Conservation (phyloP, 2,888 invertebrate genomes). For the Drosophila mayaguana region DNA sequence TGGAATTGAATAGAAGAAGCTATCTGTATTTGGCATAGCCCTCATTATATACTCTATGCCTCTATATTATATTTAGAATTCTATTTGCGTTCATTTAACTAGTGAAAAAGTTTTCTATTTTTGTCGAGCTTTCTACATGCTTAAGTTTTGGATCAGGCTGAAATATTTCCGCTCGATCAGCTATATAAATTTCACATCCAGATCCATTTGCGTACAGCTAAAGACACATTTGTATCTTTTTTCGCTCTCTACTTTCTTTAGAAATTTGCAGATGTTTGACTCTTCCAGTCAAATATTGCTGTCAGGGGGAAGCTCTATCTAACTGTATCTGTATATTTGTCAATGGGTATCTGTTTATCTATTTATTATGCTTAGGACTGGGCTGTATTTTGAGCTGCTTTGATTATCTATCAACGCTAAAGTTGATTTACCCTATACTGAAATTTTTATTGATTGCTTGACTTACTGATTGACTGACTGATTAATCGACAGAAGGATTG, state of each 20-base stretch:
- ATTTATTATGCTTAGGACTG: too few relatives aligned
- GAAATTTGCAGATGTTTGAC: too few relatives aligned
- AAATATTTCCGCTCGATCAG: conserved; percentile 3
- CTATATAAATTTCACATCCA: neutral
- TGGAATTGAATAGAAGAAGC: conserved; percentile 1
- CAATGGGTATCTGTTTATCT: neutral
- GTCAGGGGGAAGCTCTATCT: neutral
- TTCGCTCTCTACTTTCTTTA: neutral
- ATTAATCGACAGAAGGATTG: too few relatives aligned
- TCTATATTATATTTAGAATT: conserved; percentile 1
- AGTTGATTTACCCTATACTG: too few relatives aligned
- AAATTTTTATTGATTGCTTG: too few relatives aligned
- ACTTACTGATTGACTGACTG: neutral
- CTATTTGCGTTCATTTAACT: conserved; percentile 12
- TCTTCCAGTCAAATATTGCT: neutral
- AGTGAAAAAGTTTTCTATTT: neutral
- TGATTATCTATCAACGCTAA: too few relatives aligned
- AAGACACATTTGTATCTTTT: neutral
- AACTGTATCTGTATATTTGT: neutral
- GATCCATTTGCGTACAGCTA: neutral
- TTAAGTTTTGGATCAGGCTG: neutral
- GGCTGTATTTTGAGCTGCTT: too few relatives aligned
- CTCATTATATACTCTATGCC: neutral
- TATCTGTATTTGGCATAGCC: conserved; percentile 1
- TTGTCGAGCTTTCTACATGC: neutral